Percentiles rank a stretch among this genome's conserved stretches.
These are phyloP conservation scores for Thyatira batis DNA, from an alignment of 2,888 invertebrate genomes.

Conservation along the genomic window DNA sequence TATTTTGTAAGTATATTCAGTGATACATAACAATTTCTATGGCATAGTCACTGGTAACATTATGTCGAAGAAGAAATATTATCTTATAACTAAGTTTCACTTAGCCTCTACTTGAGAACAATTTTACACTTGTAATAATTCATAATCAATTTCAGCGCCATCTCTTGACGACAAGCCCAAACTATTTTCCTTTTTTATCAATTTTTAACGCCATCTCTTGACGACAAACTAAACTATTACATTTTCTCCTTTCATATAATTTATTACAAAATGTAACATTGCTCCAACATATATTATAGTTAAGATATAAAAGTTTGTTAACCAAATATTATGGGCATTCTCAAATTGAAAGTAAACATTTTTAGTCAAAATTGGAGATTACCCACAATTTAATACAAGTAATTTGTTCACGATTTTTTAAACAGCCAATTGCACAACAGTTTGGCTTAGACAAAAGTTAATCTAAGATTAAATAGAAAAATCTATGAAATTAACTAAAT, in stretches of 20 bases:
- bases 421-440: neutral
- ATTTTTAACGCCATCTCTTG: too few relatives aligned
- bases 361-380: neutral
- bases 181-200: neutral
- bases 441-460: neutral
- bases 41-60: constrained; percentile 81
- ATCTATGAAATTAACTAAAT: neutral
- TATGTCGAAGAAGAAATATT: constrained; percentile 53
- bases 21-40: constrained; percentile 77
- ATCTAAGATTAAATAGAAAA: neutral
- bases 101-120: constrained; percentile 61
- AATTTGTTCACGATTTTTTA: neutral
- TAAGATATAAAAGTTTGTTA: neutral
- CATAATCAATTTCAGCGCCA: neutral
- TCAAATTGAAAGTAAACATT: neutral
- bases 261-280: neutral
- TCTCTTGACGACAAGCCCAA: neutral
- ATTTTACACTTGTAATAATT: neutral
- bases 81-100: constrained; percentile 39
- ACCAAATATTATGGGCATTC: neutral
- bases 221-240: neutral
- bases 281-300: neutral
- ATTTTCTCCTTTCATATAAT: neutral
- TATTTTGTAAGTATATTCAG: constrained; percentile 69
- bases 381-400: neutral